Conservation (phyloP, 2,113 vertebrate genomes). For the Cololabis saira region DNA sequence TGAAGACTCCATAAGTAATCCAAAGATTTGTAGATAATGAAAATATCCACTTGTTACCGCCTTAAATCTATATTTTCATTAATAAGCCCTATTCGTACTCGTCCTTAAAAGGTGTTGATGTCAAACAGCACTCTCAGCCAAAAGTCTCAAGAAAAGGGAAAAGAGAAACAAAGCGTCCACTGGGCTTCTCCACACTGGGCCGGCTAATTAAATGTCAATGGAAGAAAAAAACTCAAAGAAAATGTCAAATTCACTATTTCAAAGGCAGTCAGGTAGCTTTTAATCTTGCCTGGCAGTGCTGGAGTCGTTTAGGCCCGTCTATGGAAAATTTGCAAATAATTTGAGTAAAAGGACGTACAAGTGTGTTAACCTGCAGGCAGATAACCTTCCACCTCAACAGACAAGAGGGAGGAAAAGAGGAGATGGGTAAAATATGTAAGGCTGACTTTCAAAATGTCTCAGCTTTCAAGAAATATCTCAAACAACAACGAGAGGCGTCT, state of each 20-base stretch:
- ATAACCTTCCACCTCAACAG: neutral
- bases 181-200: neutral
- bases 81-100: neutral
- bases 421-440: neutral
- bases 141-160: slow-evolving; percentile 12
- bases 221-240: slow-evolving; percentile 38
- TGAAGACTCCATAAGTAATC: too few species aligned
- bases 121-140: neutral
- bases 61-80: neutral
- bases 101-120: neutral
- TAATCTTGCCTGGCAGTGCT: neutral
- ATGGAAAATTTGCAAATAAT: neutral
- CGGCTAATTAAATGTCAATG: slow-evolving; percentile 41
- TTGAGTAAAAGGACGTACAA: slow-evolving; percentile 5
- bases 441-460: neutral
- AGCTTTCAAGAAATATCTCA: too few species aligned
- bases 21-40: too few species aligned
- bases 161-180: slow-evolving; percentile 1
- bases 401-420: neutral
- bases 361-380: neutral
- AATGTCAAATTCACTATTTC: slow-evolving; percentile 54
- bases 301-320: neutral
- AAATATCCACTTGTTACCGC: too few species aligned
- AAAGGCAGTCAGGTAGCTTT: slow-evolving; percentile 18
- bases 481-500: neutral